A percentile compares a stretch with the other conserved stretches of the same genome.
Evolutionary conservation across 2,888 invertebrate genomes (phyloP).

Genomic region (Melieria crassipennis): DNA sequence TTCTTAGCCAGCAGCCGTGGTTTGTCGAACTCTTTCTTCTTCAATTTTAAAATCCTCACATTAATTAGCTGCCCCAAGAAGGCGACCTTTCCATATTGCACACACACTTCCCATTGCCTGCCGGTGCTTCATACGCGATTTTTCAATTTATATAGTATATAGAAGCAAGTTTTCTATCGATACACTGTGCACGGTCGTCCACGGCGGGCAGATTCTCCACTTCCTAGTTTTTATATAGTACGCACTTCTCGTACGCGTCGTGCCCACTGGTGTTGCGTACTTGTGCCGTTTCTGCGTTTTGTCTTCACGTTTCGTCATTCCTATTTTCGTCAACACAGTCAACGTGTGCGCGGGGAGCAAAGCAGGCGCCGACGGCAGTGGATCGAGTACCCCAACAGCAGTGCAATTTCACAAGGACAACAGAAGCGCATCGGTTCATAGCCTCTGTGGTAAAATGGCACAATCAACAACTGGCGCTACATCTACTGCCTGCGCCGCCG

Average conservation of each 20-base stretch:
- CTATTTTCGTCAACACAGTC: constrained; percentile 52
- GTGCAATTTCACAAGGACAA: constrained; percentile 30
- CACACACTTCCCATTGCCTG: no score
- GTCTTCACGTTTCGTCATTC: constrained; percentile 52
- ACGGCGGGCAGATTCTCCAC: no score
- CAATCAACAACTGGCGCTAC: constrained; percentile 23
- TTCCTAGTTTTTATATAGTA: neutral
- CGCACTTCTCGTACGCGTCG: neutral
- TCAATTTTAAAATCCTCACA: no score
- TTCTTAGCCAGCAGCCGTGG: constrained; percentile 30
- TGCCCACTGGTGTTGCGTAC: neutral
- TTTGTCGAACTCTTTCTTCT: no score
- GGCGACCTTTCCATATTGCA: no score
- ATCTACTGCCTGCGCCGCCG: neutral
- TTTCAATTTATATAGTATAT: no score
- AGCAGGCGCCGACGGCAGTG: constrained; percentile 1
- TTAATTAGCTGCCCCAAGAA: no score
- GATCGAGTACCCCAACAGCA: constrained; percentile 12
- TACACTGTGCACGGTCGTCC: no score
- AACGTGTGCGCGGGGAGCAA: constrained; percentile 11
- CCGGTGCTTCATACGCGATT: no score
- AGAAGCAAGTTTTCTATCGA: no score
- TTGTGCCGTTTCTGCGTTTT: constrained; percentile 1
- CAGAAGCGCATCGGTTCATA: constrained; percentile 24
- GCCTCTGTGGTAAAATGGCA: constrained; percentile 30